These are phyloP conservation scores for Ptilonorhynchus violaceus DNA, from an alignment of 2,113 vertebrate genomes.

Conservation along the genomic window DNA sequence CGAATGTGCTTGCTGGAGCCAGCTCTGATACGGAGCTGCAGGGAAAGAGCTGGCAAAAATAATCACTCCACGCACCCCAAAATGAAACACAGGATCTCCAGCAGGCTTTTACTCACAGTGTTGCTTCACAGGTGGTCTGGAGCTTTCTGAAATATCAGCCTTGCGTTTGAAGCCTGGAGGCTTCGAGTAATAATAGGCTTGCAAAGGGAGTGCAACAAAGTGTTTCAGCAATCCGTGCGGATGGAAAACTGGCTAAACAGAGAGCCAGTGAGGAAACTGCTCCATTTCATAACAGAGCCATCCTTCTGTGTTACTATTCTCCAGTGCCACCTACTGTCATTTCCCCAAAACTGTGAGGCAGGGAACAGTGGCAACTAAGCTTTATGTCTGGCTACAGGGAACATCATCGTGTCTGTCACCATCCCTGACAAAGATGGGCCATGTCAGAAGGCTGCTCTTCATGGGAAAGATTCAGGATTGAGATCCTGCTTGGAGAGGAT, in stretches of 20 bases:
- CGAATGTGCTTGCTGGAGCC: fast-evolving
- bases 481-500: not conserved
- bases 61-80: not conserved
- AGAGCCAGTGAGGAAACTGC: not conserved
- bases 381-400: not conserved
- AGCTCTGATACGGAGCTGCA: not conserved
- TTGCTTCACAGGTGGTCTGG: not conserved
- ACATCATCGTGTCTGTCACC: not conserved
- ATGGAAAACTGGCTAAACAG: not conserved
- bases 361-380: not conserved
- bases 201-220: not conserved
- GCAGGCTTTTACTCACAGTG: not conserved
- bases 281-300: not conserved
- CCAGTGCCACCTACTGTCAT: conserved; percentile 69
- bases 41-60: not conserved
- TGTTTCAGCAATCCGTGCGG: not conserved
- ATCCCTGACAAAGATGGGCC: not conserved
- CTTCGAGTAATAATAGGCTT: not conserved
- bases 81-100: not conserved
- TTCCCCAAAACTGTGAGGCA: not conserved
- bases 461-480: not conserved
- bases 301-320: not conserved
- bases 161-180: not conserved
- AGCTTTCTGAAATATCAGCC: not conserved
- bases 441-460: not conserved